Conservation (phyloP, 2,113 vertebrate genomes). For the Scytalopus superciliaris region DNA sequence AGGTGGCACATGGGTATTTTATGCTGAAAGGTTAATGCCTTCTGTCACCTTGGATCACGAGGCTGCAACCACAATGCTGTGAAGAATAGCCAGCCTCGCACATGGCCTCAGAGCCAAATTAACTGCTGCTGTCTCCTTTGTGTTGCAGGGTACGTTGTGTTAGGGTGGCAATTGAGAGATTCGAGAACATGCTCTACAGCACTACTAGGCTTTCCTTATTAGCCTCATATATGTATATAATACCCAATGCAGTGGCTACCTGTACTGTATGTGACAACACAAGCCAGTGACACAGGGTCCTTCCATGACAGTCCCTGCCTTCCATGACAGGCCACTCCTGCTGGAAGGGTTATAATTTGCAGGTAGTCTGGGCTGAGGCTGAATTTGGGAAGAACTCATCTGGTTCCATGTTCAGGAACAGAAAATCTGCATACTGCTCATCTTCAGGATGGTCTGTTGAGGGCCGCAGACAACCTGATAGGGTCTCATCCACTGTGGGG, state of each 20-base stretch:
- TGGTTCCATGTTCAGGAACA: not conserved
- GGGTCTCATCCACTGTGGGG: not conserved
- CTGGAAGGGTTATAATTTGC: not conserved
- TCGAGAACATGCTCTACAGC: not conserved
- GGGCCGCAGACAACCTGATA: not conserved
- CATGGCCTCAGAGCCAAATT: not conserved
- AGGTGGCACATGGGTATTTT: fast-evolving
- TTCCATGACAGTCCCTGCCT: not conserved
- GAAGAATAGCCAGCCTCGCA: not conserved
- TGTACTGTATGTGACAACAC: not conserved
- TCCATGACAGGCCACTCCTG: not conserved
- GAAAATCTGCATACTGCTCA: not conserved
- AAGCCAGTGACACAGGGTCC: not conserved
- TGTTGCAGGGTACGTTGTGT: fast-evolving
- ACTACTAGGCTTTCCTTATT: not conserved
- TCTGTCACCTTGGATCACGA: not conserved
- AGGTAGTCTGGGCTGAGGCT: not conserved
- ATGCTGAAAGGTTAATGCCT: not conserved
- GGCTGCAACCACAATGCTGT: not conserved
- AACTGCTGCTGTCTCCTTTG: not conserved
- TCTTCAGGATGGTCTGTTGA: not conserved
- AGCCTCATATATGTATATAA: not conserved
- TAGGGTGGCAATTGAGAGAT: not conserved
- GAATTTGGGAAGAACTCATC: not conserved
- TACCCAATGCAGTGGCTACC: not conserved